Evolutionary conservation across 2,113 vertebrate species (phyloP).

Genomic region (Alaudala cheleensis): DNA sequence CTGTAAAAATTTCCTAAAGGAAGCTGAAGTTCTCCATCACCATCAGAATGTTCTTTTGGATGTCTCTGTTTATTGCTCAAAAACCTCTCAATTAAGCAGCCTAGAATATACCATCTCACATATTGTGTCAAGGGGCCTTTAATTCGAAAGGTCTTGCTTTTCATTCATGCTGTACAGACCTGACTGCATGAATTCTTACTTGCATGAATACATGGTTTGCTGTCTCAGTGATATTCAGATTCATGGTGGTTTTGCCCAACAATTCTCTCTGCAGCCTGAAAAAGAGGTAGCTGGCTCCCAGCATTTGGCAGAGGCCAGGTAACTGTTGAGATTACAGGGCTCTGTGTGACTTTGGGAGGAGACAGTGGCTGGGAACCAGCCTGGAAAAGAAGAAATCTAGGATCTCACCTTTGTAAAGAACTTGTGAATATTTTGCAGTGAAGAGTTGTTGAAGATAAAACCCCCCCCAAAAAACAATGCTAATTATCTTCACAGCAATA

Average conservation of each 20-base stretch:
- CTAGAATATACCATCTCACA: neutral
- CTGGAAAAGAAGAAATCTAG: neutral
- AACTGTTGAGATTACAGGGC: neutral
- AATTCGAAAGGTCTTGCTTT: neutral
- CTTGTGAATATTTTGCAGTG: neutral
- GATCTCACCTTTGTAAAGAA: neutral
- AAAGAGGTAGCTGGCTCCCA: neutral
- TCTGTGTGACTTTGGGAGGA: neutral
- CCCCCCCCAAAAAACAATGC: rapidly evolving
- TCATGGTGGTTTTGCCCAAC: rapidly evolving
- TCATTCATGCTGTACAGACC: neutral
- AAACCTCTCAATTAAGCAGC: neutral
- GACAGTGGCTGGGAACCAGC: neutral
- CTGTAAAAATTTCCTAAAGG: neutral
- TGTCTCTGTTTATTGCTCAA: neutral
- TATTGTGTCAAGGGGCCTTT: neutral
- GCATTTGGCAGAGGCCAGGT: neutral
- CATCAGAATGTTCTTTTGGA: neutral
- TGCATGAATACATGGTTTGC: neutral
- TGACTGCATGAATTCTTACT: neutral
- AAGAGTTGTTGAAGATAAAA: neutral
- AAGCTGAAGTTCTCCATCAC: neutral
- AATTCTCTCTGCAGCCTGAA: neutral
- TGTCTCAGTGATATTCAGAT: neutral
- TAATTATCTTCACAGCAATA: neutral